Conservation (phyloP, 2,888 invertebrate genomes). For the Lithophane socia region DNA sequence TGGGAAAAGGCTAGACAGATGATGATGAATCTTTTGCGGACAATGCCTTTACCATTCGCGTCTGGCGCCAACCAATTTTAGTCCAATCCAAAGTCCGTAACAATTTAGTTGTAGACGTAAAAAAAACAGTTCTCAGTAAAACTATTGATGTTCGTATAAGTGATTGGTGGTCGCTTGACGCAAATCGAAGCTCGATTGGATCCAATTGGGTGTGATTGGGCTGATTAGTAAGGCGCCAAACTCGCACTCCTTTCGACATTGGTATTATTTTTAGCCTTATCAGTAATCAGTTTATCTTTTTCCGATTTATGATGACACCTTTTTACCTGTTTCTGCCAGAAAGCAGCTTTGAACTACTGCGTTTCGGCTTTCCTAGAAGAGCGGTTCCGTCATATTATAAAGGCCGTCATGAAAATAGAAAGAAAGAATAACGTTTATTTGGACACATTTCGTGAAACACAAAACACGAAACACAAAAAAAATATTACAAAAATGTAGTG, state of each 20-base stretch:
- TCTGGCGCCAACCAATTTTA: slow-evolving; percentile 52
- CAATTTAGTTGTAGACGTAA: slow-evolving; percentile 64
- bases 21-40: neutral
- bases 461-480: too few species aligned
- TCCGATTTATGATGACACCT: neutral
- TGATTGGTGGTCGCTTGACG: slow-evolving; percentile 67
- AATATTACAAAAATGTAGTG: too few species aligned
- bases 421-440: too few species aligned
- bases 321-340: neutral
- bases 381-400: too few species aligned
- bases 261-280: slow-evolving; percentile 49
- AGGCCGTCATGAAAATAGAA: too few species aligned
- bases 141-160: slow-evolving; percentile 58
- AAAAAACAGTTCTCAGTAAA: slow-evolving; percentile 66
- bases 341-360: neutral
- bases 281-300: slow-evolving; percentile 42
- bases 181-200: slow-evolving; percentile 74
- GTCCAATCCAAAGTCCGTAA: slow-evolving; percentile 65
- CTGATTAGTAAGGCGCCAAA: slow-evolving; percentile 67
- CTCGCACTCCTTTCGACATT: slow-evolving; percentile 54
- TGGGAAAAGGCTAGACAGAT: neutral
- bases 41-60: slow-evolving; percentile 14
- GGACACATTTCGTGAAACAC: too few species aligned
- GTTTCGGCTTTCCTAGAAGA: neutral
- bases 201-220: slow-evolving; percentile 71